These are phyloP conservation scores for Mesocentrotus franciscanus DNA, from an alignment of 53 echinoderm and acorn worm genomes.

Conservation along the genomic window DNA sequence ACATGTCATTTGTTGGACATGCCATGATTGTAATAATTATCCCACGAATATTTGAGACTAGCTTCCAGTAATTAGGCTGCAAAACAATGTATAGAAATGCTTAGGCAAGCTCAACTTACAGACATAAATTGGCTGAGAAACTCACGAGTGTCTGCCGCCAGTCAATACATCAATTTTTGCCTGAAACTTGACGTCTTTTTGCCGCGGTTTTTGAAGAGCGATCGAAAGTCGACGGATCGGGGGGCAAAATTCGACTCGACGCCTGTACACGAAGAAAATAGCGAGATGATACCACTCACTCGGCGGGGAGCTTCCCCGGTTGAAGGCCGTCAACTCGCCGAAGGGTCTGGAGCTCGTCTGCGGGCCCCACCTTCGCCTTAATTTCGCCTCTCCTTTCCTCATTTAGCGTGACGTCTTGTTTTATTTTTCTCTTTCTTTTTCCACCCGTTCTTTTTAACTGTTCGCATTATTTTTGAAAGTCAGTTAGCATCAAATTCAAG, in stretches of 20 bases:
- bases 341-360: slow-evolving; percentile 30
- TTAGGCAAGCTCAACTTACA: slow-evolving; percentile 36
- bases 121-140: slow-evolving; percentile 24
- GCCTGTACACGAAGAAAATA: background rate
- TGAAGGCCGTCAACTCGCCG: slow-evolving; percentile 58
- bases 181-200: slow-evolving; percentile 53
- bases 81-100: slow-evolving; percentile 24
- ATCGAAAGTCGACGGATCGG: slow-evolving; percentile 50
- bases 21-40: slow-evolving; percentile 49
- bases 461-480: background rate
- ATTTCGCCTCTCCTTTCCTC: slow-evolving; percentile 38
- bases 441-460: background rate
- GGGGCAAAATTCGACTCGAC: slow-evolving; percentile 39
- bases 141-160: slow-evolving; percentile 11
- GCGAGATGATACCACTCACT: slow-evolving; percentile 55
- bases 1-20: slow-evolving; percentile 54
- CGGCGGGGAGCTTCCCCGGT: slow-evolving; percentile 60
- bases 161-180: slow-evolving; percentile 57
- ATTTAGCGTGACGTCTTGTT: slow-evolving; percentile 33
- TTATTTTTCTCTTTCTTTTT: slow-evolving; percentile 1
- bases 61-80: slow-evolving; percentile 7
- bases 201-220: slow-evolving; percentile 57
- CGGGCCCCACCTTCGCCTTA: slow-evolving; percentile 22
- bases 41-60: slow-evolving; percentile 33
- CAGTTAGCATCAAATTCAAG: background rate